phyloP scores from a whole-genome alignment of 92 coral and sea anemone genomes.

The Zoanthus gigantus region DNA sequence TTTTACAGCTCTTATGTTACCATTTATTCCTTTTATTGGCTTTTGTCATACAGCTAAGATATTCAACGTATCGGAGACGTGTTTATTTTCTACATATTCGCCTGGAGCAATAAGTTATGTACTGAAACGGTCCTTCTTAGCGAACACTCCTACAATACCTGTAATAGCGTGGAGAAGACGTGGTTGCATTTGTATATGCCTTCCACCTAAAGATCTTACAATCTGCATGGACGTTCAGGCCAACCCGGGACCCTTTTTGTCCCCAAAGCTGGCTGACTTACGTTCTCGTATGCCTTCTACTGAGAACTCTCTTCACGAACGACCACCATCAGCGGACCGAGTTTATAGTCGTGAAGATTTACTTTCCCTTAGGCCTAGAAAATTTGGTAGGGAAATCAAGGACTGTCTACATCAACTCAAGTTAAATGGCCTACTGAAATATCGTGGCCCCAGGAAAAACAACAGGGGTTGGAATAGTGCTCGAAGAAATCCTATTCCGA shows the following conservation, averaged over 20 bases:
- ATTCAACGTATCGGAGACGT: background rate
- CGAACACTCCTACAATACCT: constrained; percentile 18
- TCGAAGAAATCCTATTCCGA: constrained; percentile 22
- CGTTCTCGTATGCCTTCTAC: constrained; percentile 6
- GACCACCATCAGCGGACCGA: constrained; percentile 16
- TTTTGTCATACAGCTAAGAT: background rate
- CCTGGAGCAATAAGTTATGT: too few species aligned
- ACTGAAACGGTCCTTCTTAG: background rate
- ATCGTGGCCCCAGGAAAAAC: constrained; percentile 8
- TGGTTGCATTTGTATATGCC: constrained; percentile 15
- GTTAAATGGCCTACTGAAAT: constrained; percentile 9
- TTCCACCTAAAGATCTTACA: constrained; percentile 31
- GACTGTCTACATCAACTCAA: background rate
- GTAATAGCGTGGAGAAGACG: constrained; percentile 22
- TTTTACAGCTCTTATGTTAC: background rate
- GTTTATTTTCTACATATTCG: too few species aligned
- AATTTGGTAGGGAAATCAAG: constrained; percentile 15
- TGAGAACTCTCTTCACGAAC: constrained; percentile 10
- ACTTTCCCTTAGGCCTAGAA: constrained; percentile 14
- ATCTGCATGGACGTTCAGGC: constrained; percentile 13
- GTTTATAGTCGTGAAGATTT: constrained; percentile 31
- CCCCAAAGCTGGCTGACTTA: constrained; percentile 3
- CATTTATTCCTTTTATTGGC: constrained; percentile 1
- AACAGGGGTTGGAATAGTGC: constrained; percentile 24
- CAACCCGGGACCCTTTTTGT: background rate